Conservation (phyloP, 2,113 vertebrate genomes). For the Carassius carassius region DNA sequence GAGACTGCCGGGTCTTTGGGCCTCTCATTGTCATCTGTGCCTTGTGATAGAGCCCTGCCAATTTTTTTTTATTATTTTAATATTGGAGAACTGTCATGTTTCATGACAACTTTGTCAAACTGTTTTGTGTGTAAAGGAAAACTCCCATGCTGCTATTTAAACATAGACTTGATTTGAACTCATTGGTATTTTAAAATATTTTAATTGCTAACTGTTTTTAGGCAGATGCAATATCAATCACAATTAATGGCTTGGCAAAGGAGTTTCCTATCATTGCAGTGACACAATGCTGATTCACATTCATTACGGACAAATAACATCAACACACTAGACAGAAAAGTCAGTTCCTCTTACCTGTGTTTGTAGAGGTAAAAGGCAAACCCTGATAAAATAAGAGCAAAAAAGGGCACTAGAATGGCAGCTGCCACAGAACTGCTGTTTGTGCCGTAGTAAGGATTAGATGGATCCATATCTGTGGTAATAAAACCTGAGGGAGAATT, state of each 20-base stretch:
- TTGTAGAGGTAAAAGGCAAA: slow-evolving; percentile 99
- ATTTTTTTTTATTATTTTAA: slow-evolving; percentile 62
- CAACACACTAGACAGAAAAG: neutral
- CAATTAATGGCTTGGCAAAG: slow-evolving; percentile 49
- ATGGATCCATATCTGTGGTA: slow-evolving; percentile 79
- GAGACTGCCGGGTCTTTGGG: slow-evolving; percentile 80
- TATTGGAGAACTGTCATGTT: slow-evolving; percentile 58
- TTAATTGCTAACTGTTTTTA: slow-evolving; percentile 12
- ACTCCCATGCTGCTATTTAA: slow-evolving; percentile 55
- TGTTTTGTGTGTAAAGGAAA: slow-evolving; percentile 53
- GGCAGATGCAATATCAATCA: neutral
- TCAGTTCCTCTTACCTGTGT: slow-evolving; percentile 87
- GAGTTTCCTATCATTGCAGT: slow-evolving; percentile 61
- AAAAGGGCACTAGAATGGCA: slow-evolving; percentile 96
- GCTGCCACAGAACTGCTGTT: slow-evolving; percentile 98
- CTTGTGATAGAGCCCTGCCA: slow-evolving; percentile 74
- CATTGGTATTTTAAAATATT: neutral
- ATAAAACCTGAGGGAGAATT: slow-evolving; percentile 78
- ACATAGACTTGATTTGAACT: slow-evolving; percentile 2
- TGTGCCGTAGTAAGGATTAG: slow-evolving; percentile 85
- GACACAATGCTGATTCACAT: slow-evolving; percentile 49
- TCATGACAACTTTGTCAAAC: slow-evolving; percentile 58
- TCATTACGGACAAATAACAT: slow-evolving; percentile 31
- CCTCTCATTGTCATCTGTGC: slow-evolving; percentile 82
- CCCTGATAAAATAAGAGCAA: slow-evolving; percentile 96